These are phyloP conservation scores for Apostichopus californicus DNA, from an alignment of 35 echinoderm and acorn worm genomes.

Conservation along the genomic window DNA sequence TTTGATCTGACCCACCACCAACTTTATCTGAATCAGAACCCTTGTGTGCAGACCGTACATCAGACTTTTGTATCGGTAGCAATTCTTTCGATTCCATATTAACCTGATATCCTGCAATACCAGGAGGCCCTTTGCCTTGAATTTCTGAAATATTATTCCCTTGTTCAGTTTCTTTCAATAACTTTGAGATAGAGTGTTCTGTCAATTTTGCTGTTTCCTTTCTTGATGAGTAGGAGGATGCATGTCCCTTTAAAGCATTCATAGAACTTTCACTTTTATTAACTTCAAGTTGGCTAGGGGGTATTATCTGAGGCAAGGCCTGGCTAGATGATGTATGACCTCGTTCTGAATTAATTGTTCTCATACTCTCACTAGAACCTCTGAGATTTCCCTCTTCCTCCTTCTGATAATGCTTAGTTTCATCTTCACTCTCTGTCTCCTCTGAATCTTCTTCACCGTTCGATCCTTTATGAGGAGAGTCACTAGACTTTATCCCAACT, in stretches of 20 bases:
- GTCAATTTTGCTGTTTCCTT: constrained; percentile 20
- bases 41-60: not conserved
- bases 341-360: not conserved
- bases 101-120: constrained; percentile 27
- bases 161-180: constrained; percentile 36
- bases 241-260: not conserved
- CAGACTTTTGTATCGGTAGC: constrained; percentile 59
- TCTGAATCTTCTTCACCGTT: constrained; percentile 91
- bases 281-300: not conserved
- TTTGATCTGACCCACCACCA: constrained; percentile 33
- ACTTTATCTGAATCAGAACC: not conserved
- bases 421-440: constrained; percentile 98
- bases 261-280: not conserved
- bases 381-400: constrained; percentile 3
- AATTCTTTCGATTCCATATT: constrained; percentile 76
- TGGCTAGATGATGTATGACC: not conserved
- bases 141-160: not conserved
- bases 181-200: constrained; percentile 40
- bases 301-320: not conserved
- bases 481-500: constrained; percentile 68
- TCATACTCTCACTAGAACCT: not conserved
- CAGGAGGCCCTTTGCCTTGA: not conserved
- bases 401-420: constrained; percentile 31
- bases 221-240: not conserved
- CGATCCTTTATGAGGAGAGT: constrained; percentile 61